Evolutionary conservation across 2,113 vertebrate species (phyloP).

Genomic region (Crypturellus undulatus): DNA sequence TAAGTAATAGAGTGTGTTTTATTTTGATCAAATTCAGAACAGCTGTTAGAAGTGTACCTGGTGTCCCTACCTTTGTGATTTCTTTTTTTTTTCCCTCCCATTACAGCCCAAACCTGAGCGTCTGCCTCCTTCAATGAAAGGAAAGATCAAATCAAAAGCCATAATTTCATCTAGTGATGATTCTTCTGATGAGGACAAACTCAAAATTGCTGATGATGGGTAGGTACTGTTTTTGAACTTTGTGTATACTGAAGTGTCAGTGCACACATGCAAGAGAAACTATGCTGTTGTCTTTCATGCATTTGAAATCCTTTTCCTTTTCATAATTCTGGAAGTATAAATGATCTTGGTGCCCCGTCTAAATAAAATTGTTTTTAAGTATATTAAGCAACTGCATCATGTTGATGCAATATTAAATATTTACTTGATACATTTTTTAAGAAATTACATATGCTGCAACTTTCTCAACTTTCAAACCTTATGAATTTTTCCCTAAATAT

Average conservation of each 20-base stretch:
- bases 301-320: background rate
- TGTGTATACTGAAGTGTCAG: background rate
- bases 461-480: background rate
- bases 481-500: background rate
- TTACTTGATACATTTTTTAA: background rate
- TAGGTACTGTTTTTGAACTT: constrained; percentile 67
- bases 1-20: constrained; percentile 5
- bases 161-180: constrained; percentile 98
- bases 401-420: background rate
- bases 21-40: background rate
- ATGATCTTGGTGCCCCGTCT: background rate
- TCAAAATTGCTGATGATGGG: constrained; percentile 98
- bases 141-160: constrained; percentile 99
- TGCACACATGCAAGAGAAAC: background rate
- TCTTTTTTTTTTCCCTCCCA: background rate
- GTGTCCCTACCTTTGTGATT: background rate
- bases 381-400: background rate
- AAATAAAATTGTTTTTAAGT: background rate
- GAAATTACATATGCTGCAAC: background rate
- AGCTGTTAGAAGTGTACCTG: background rate
- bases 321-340: background rate
- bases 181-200: constrained; percentile 96
- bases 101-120: constrained; percentile 87
- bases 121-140: constrained; percentile 93
- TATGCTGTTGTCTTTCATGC: background rate